Conservation (phyloP, 1,140 invertebrate genomes). For the Panagrolaimus sp. region DNA sequence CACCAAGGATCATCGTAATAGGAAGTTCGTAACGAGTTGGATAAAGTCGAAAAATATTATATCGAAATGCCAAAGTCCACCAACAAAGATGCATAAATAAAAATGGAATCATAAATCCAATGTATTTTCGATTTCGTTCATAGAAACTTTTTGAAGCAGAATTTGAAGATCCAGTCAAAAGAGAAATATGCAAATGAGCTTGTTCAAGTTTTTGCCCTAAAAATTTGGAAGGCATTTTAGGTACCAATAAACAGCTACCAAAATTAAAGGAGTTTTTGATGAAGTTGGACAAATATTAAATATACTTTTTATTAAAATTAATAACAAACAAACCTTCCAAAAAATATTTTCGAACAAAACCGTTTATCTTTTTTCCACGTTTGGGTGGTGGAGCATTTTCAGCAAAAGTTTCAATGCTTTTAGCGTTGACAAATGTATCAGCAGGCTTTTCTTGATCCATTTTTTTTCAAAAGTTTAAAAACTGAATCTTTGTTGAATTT, state of each 20-base stretch:
- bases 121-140: conserved; percentile 38
- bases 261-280: no score
- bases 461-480: no score
- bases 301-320: background rate
- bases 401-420: no score
- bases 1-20: conserved; percentile 48
- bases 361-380: conserved; percentile 12
- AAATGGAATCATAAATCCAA: conserved; percentile 44
- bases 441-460: no score
- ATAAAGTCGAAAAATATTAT: conserved; percentile 42
- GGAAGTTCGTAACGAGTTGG: conserved; percentile 41
- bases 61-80: conserved; percentile 46
- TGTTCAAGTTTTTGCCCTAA: background rate
- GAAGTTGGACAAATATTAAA: no score
- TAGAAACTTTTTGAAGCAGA: conserved; percentile 1
- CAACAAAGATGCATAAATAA: conserved; percentile 42
- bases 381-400: background rate
- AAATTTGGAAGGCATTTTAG: background rate
- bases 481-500: no score
- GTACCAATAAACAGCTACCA: background rate
- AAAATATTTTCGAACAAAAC: conserved; percentile 38
- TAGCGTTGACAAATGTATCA: no score
- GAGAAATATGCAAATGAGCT: conserved; percentile 19
- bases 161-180: conserved; percentile 27
- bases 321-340: conserved; percentile 30